Evolutionary conservation across 2,888 invertebrate species (phyloP), one percentile per base, ranked within the genome.

Genomic region (Caenorhabditis japonica): DNA sequence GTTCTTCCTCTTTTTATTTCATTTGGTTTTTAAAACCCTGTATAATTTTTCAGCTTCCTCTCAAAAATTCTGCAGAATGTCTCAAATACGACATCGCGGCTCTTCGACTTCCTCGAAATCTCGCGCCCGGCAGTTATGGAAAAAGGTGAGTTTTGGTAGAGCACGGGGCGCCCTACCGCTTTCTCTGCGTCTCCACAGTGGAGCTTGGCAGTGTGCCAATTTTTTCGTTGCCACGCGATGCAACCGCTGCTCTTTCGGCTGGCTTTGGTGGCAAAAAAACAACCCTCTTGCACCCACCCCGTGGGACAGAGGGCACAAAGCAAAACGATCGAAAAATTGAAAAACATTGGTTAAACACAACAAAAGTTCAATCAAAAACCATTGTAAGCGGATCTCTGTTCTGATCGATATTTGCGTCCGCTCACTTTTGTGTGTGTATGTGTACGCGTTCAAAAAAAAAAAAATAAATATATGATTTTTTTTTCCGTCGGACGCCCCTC

Each of bases 281-380:
- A 25, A 36, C 21, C 21, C 59, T 38, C 52, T 60, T 52, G 56
- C 49, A 23, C n/a, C n/a, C n/a, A n/a, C n/a, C n/a, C n/a, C n/a
- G n/a, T n/a, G n/a, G n/a, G n/a, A n/a, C n/a, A n/a, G n/a, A n/a
- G n/a, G n/a, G n/a, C n/a, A 43, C 19, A 15, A 43, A 17, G 19
- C 13, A 43, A 43, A 43, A 19, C 10, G 43, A 19, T 13, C 5
- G 7, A 39, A 39, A 39, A 39, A n/a, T 39, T 39, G 17, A 39
- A 5, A n/a, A n/a, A n/a, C n/a, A n/a, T n/a, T n/a, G n/a, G n/a
- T n/a, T n/a, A n/a, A n/a, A n/a, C n/a, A 44, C 61, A 39, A 61
- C 47, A 60, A 60, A 66, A 56, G 64, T 64, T 49, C 64, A 56
- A 64, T 56, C 56, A 38, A 41, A 64, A 64, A 64, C 64, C 64